Evolutionary conservation across 2,888 invertebrate species (phyloP).

Genomic region (Agrotis exclamationis): DNA sequence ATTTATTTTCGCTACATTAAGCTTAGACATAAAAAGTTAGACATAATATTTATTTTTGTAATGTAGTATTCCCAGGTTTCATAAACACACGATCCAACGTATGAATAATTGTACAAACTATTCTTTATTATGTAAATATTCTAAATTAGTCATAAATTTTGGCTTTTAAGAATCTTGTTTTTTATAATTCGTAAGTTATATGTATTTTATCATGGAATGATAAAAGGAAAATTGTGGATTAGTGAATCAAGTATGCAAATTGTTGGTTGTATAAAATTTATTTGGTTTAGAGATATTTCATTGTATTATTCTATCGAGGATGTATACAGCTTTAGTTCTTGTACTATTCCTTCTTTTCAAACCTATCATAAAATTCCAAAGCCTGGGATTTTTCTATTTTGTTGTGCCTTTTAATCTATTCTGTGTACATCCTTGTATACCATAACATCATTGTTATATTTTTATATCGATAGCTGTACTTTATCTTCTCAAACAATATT

Average conservation of each 20-base stretch:
- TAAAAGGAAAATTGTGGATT: slow-evolving; percentile 28
- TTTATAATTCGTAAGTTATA: slow-evolving; percentile 47
- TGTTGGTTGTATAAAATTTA: slow-evolving; percentile 26
- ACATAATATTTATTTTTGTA: slow-evolving; percentile 85
- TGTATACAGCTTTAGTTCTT: slow-evolving; percentile 27
- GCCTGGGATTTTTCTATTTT: slow-evolving; percentile 22
- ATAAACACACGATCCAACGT: slow-evolving; percentile 76
- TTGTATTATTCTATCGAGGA: slow-evolving; percentile 26
- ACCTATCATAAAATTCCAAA: slow-evolving; percentile 6
- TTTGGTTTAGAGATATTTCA: slow-evolving; percentile 14
- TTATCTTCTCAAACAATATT: slow-evolving; percentile 65
- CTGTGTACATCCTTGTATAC: slow-evolving; percentile 37
- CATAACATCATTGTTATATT: slow-evolving; percentile 60
- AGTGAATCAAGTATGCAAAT: slow-evolving; percentile 14
- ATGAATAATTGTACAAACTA: slow-evolving; percentile 66
- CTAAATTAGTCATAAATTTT: slow-evolving; percentile 60
- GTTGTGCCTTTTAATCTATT: slow-evolving; percentile 1
- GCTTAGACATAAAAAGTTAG: slow-evolving; percentile 63
- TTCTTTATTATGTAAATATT: slow-evolving; percentile 73
- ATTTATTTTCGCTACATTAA: slow-evolving; percentile 66
- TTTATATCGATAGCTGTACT: slow-evolving; percentile 66
- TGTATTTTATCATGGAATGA: slow-evolving; percentile 57
- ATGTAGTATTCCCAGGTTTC: slow-evolving; percentile 80
- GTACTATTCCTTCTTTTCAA: slow-evolving; percentile 5
- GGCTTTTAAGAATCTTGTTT: slow-evolving; percentile 56